A percentile compares a stretch with the other conserved stretches of the same genome.
phyloP scores from a whole-genome alignment of 2,888 invertebrate species.

The Catonia carolina region DNA sequence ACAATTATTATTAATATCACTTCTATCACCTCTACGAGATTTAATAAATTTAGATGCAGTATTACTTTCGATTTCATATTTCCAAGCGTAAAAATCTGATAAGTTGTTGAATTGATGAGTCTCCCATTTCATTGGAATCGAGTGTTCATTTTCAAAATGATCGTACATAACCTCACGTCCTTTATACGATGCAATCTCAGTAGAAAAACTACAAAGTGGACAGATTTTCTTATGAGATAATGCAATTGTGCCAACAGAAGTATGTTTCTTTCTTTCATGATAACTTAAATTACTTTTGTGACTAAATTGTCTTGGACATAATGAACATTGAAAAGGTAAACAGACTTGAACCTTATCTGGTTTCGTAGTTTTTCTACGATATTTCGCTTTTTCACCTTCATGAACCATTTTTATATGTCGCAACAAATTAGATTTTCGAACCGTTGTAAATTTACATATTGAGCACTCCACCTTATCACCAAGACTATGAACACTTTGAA shows the following conservation, averaged over 20 bases:
- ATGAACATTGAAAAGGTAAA: constrained; percentile 12
- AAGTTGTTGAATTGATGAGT: not conserved
- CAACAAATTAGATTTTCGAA: no score
- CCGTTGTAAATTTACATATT: no score
- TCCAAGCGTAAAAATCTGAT: constrained; percentile 8
- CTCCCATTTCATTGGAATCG: not conserved
- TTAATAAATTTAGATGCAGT: constrained; percentile 3
- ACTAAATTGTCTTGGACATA: not conserved
- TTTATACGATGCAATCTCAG: not conserved
- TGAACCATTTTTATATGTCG: no score
- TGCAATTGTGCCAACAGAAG: no score
- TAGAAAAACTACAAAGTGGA: not conserved
- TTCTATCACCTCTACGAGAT: not conserved
- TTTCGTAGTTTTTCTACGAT: not conserved
- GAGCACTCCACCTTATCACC: no score
- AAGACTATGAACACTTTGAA: no score
- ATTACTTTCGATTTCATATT: not conserved
- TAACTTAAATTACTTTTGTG: no score
- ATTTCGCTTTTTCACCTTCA: not conserved
- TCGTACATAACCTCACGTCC: not conserved
- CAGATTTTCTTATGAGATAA: not conserved
- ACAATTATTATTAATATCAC: no score
- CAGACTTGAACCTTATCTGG: not conserved
- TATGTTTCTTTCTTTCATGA: not conserved
- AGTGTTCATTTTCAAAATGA: not conserved